Base-by-base conservation (phyloP, 2,888 invertebrate genomes). In the Lobophora halterata region DNA sequence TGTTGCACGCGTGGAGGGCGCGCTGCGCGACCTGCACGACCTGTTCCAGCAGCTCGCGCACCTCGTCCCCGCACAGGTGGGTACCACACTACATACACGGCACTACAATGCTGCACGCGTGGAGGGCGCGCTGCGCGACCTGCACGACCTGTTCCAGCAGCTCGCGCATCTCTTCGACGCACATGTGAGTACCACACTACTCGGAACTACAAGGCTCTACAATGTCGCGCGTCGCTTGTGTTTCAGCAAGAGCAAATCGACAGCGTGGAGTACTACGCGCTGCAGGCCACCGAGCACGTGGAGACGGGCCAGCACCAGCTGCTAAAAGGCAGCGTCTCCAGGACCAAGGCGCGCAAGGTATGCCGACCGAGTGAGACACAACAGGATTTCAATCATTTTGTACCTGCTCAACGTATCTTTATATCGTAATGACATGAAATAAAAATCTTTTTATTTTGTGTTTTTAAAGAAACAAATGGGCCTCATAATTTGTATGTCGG, bases 1-100 rank as follows among this genome's bases (percentile, higher is more conserved):
- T 79, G 89, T 97, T 53, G 74, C 93, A 54, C 93, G 94, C 70
- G 88, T 96, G 46, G 97, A 97, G 85, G 90, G 90, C 58, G 92
- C 94, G 62, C 91, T 97, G 55, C 74, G 79, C 23, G 95, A 95
- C 69, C 89, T 97, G 38, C 89, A 91, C 60, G 94, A 94, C 69
- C 91, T 97, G 80, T 97, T 97, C 85, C 81, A 91, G 65, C 93
- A 96, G 76, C 93, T 97, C 87, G 94, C 94, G 23, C 90, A 93
- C 75, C 87, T 95, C 31, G 92, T 96, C 13, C 94, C 95, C 7
- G 63, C 89, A 65, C 93, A 93, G 88, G 93, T 92, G 5, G 17
- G 5, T 2, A 6, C 9, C 24, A 7, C 16, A 3, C 7, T 5
- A 2, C 1, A 8, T 11, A n/a, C n/a, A n/a, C 89, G 97, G 32